Base-by-base conservation (phyloP, 2,113 vertebrate genomes). In the Oryctolagus cuniculus region DNA sequence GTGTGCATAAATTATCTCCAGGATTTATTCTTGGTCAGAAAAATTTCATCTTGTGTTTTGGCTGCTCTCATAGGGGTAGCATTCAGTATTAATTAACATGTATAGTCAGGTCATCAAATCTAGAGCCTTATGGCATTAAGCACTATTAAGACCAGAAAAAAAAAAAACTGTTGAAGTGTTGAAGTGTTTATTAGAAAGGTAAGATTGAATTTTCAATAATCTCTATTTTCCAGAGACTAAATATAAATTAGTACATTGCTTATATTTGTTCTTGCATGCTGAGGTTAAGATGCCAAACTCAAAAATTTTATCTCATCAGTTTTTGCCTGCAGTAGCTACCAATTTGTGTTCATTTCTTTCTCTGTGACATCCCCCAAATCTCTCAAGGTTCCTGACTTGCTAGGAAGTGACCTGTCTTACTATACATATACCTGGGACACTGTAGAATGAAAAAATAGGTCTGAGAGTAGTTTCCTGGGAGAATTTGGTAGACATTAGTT, bases 251-350 rank as follows among this genome's bases (percentile, higher is more conserved):
- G 78, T 69, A 63, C 27, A 51, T 73, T 25, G 11, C 3, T 78
- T 36, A 3, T 36, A 34, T 81, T 84, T 80, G 2, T 69, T 91
- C 13, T 70, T 22, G 16, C 77, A 61, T 66, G 90, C n/a, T 36
- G 11, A 90, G 61, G 36, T n/a, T 86, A 82, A 88, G 72, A 81
- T 31, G 25, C 6, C 63, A 93, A 91, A 64, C n/a, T n/a, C 25
- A 44, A 86, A 10, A 36, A 69, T 75, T 75, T 44, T 36, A 90
- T 80, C 34, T 49, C 31, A 29, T 72, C 22, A 58, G 36, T 16
- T 84, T 67, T 72, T 74, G 17, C 25, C 31, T 81, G 2, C 6
- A 87, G 8, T 10, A 34, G 1, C 27, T 75, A 75, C 27, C 36
- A 6, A 87, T 49, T 79, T 83, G 5, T 61, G 8, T 66, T n/a